These are phyloP conservation scores for Pithecia hirsuta DNA, from an alignment of 2,797 vertebrate genomes.

Conservation along the genomic window DNA sequence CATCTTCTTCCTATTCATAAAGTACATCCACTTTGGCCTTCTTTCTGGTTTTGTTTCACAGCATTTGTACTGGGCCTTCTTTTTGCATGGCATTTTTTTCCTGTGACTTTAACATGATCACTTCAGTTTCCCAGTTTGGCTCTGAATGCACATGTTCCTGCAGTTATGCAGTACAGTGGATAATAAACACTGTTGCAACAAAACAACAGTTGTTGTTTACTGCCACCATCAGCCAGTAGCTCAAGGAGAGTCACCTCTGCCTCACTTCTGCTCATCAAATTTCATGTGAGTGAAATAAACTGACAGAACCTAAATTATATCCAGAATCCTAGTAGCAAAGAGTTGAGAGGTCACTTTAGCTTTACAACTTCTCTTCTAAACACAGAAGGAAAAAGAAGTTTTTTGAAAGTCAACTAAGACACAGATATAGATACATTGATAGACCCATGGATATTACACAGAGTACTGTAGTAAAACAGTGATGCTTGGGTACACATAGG, in stretches of 20 bases:
- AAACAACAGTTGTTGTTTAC: not conserved
- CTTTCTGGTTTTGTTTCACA: not conserved
- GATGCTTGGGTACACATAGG: not conserved
- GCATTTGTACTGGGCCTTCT: not conserved
- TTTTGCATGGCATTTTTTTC: not conserved
- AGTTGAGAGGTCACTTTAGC: not conserved
- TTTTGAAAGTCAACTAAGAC: not conserved
- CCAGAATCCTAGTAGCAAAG: not conserved
- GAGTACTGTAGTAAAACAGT: not conserved
- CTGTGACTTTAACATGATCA: not conserved
- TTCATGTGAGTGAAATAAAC: not conserved
- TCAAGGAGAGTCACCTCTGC: not conserved
- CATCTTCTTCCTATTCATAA: not conserved
- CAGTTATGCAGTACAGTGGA: not conserved
- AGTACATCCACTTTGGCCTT: not conserved
- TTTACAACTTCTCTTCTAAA: not conserved
- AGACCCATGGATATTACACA: not conserved
- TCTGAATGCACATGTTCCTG: not conserved
- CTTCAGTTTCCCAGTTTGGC: not conserved
- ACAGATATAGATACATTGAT: not conserved
- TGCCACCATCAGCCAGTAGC: not conserved
- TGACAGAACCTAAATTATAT: not conserved
- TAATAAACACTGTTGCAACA: not conserved
- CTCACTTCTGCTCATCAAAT: not conserved
- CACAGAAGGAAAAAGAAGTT: not conserved